Evolutionary conservation across 2,797 vertebrate genomes (phyloP).

Genomic region (Amblyraja radiata): DNA sequence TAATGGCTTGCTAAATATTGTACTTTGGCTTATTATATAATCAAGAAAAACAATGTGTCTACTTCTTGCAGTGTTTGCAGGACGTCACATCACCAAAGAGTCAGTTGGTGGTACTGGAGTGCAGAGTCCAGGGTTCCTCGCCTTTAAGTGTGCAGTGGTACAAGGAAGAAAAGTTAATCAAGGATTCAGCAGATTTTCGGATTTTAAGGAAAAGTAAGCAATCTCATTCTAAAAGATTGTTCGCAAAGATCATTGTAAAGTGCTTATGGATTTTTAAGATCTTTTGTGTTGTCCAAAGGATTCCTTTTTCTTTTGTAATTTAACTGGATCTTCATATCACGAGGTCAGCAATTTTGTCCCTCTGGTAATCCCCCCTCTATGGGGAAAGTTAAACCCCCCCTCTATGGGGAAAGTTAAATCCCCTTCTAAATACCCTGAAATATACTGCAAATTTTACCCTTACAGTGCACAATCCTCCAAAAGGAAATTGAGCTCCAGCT

Average conservation of each 20-base stretch:
- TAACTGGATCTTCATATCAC: background rate
- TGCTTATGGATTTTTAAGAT: background rate
- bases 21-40: constrained; percentile 32
- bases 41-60: constrained; percentile 5
- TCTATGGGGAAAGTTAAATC: background rate
- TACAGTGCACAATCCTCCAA: too few species aligned
- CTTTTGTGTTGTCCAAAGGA: background rate
- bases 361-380: background rate
- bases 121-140: constrained; percentile 63
- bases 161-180: constrained; percentile 65
- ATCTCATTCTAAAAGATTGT: background rate
- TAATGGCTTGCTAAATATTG: background rate
- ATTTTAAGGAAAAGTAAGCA: constrained; percentile 74
- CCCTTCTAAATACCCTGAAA: background rate
- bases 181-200: constrained; percentile 73
- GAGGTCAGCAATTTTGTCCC: background rate
- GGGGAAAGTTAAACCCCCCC: background rate
- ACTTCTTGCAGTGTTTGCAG: constrained; percentile 63
- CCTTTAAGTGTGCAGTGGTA: constrained; percentile 74
- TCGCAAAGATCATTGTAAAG: background rate
- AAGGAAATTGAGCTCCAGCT: background rate
- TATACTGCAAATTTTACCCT: background rate
- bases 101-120: constrained; percentile 74
- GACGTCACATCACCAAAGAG: constrained; percentile 68
- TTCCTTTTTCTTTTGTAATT: background rate